Evolutionary conservation across 2,888 invertebrate species (phyloP).

Genomic region (Amaurobius ferox): DNA sequence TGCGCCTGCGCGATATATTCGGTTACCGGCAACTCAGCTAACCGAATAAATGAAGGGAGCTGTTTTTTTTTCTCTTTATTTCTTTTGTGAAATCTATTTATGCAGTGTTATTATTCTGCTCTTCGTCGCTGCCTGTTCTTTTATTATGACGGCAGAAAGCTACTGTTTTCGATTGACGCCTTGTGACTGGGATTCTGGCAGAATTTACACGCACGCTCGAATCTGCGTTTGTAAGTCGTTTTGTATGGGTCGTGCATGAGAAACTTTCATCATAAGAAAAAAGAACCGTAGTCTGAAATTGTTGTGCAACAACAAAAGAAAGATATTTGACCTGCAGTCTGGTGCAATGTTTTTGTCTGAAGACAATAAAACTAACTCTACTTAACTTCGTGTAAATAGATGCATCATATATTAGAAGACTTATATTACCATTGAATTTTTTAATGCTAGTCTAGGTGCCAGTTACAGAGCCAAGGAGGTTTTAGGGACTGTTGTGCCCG

Average conservation of each 20-base stretch:
- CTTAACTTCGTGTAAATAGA: too few relatives aligned
- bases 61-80: constrained; percentile 11
- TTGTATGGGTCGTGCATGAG: neutral
- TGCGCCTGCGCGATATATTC: constrained; percentile 29
- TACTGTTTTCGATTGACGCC: constrained; percentile 20
- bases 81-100: constrained; percentile 33
- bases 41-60: constrained; percentile 28
- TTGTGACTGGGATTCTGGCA: constrained; percentile 16
- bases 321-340: neutral
- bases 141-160: constrained; percentile 12
- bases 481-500: too few relatives aligned
- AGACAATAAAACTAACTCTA: too few relatives aligned
- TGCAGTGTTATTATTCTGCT: constrained; percentile 55
- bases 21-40: constrained; percentile 47
- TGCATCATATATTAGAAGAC: too few relatives aligned
- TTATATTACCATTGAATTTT: too few relatives aligned
- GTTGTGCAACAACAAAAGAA: neutral
- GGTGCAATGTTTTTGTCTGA: neutral
- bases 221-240: constrained; percentile 9
- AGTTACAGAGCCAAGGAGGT: too few relatives aligned
- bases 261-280: neutral
- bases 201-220: constrained; percentile 30
- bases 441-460: too few relatives aligned
- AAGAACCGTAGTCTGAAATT: neutral
- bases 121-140: constrained; percentile 9